phyloP scores from a whole-genome alignment of 2,113 vertebrate species.

The Seriola dumerili region DNA sequence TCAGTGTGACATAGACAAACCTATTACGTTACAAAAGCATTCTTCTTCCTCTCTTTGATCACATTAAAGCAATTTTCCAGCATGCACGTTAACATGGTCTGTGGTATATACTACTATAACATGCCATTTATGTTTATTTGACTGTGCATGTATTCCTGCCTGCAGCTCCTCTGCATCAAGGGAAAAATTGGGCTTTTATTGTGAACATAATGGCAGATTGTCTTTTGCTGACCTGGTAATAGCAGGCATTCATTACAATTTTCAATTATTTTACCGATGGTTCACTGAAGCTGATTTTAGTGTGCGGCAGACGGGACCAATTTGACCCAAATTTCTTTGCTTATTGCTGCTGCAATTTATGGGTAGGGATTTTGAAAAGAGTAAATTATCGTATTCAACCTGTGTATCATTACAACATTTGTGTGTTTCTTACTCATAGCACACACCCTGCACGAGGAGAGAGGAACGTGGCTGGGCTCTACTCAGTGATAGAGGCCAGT shows the following conservation, averaged over 20 bases:
- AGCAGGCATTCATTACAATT: slow-evolving; percentile 48
- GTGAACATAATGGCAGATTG: slow-evolving; percentile 25
- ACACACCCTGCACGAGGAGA: not conserved
- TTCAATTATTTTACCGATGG: slow-evolving; percentile 57
- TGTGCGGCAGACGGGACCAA: slow-evolving; percentile 19
- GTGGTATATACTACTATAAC: not conserved
- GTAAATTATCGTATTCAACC: slow-evolving; percentile 27
- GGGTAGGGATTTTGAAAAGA: not conserved
- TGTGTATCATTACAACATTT: slow-evolving; percentile 32
- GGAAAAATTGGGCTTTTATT: slow-evolving; percentile 37
- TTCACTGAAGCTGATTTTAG: slow-evolving; percentile 41
- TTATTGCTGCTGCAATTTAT: slow-evolving; percentile 34
- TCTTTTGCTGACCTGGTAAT: slow-evolving; percentile 47
- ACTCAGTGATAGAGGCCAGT: slow-evolving; percentile 37
- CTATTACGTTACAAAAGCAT: slow-evolving; percentile 2
- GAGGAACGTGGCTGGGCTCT: not conserved
- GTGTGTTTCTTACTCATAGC: not conserved
- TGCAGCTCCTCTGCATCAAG: slow-evolving; percentile 17
- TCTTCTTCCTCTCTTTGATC: slow-evolving; percentile 4
- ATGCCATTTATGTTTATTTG: slow-evolving; percentile 30
- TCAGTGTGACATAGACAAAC: slow-evolving; percentile 1
- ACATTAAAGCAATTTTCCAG: slow-evolving; percentile 15
- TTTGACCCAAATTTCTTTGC: slow-evolving; percentile 51
- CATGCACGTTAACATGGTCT: slow-evolving; percentile 6
- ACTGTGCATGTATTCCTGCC: slow-evolving; percentile 17